phyloP scores from a whole-genome alignment of 2,797 vertebrate genomes.

The Betta splendens region DNA sequence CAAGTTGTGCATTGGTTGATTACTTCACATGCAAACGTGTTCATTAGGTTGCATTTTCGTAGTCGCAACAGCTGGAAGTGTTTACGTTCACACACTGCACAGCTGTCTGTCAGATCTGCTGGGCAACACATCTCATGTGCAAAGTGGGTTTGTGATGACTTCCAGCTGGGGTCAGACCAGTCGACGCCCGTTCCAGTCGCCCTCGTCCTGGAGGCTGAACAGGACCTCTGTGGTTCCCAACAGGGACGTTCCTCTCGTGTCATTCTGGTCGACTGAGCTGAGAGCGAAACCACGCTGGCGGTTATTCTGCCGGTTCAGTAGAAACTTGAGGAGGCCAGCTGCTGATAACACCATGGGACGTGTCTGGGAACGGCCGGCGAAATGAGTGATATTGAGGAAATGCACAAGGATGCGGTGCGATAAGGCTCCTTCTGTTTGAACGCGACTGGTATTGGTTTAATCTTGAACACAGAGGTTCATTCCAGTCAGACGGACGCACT shows the following conservation, averaged over 20 bases:
- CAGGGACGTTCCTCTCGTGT: slow-evolving; percentile 36
- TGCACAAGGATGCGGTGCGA: slow-evolving; percentile 20
- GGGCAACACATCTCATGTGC: slow-evolving; percentile 24
- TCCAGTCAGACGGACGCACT: slow-evolving; percentile 6
- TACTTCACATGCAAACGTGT: neutral
- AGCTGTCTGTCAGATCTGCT: too few species aligned
- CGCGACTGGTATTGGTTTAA: slow-evolving; percentile 22
- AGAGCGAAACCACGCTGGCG: slow-evolving; percentile 43
- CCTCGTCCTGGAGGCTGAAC: slow-evolving; percentile 18
- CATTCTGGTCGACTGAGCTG: slow-evolving; percentile 60
- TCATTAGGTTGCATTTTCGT: slow-evolving; percentile 12
- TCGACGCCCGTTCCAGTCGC: slow-evolving; percentile 36
- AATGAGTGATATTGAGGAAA: slow-evolving; percentile 37
- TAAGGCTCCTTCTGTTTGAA: slow-evolving; percentile 27
- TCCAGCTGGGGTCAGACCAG: slow-evolving; percentile 30
- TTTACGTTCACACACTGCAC: too few species aligned
- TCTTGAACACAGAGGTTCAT: slow-evolving; percentile 21
- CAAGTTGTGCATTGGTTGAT: too few species aligned
- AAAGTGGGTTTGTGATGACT: slow-evolving; percentile 32
- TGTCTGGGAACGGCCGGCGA: slow-evolving; percentile 40
- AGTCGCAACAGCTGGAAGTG: neutral
- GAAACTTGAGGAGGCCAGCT: slow-evolving; percentile 51
- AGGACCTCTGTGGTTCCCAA: slow-evolving; percentile 20
- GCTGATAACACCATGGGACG: slow-evolving; percentile 35
- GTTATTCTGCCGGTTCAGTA: slow-evolving; percentile 39